A percentile compares a stretch with the other conserved stretches of the same genome.
These are phyloP conservation scores for Chionis minor DNA, from an alignment of 2,113 vertebrate species.

Conservation along the genomic window DNA sequence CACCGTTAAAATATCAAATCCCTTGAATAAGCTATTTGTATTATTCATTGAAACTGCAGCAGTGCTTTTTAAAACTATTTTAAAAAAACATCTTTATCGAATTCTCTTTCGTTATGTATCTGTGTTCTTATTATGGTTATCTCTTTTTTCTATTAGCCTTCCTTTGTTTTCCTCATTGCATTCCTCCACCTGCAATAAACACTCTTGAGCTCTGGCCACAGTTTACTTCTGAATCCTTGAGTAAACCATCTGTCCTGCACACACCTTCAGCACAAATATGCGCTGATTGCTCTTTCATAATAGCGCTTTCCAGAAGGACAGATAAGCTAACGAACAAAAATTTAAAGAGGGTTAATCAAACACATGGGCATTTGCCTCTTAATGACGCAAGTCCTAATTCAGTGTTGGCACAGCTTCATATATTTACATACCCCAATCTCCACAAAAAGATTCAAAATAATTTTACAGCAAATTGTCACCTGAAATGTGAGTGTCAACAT, in stretches of 20 bases:
- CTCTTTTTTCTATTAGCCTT: not conserved
- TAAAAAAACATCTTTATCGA: not conserved
- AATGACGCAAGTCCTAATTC: not conserved
- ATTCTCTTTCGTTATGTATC: not conserved
- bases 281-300: not conserved
- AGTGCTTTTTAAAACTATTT: not conserved
- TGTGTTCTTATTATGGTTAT: not conserved
- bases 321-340: not conserved
- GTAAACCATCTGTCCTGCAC: not conserved
- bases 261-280: not conserved
- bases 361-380: not conserved
- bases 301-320: not conserved
- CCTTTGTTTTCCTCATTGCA: not conserved
- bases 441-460: not conserved
- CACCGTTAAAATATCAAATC: not conserved
- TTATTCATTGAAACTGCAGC: not conserved
- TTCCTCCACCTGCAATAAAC: not conserved
- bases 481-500: not conserved
- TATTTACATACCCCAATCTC: not conserved
- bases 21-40: not conserved
- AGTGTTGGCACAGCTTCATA: not conserved
- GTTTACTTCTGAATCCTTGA: not conserved
- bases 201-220: not conserved
- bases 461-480: not conserved
- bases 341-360: not conserved